These are phyloP conservation scores for Campylorhamphus procurvoides DNA, from an alignment of 2,113 vertebrate genomes.

Conservation along the genomic window DNA sequence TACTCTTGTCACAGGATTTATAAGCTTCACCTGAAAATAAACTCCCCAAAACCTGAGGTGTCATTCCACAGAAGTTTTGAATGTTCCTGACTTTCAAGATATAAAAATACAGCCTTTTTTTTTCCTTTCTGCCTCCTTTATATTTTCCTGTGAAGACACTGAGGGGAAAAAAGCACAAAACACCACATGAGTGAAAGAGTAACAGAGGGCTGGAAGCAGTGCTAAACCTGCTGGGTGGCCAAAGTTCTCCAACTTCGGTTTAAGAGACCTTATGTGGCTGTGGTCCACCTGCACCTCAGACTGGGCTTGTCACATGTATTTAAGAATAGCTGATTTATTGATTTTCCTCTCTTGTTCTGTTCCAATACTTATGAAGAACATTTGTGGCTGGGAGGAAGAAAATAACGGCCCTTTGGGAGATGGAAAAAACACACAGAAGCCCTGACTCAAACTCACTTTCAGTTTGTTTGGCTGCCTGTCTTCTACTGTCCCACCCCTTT, in stretches of 20 bases:
- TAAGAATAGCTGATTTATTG: conserved; percentile 47
- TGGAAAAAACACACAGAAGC: conserved; percentile 41
- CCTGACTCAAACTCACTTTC: conserved; percentile 35
- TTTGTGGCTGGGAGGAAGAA: conserved; percentile 10
- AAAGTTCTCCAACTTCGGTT: neutral
- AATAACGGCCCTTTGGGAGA: conserved; percentile 13
- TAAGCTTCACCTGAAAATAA: neutral
- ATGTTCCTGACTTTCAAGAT: neutral
- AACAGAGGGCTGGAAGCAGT: neutral
- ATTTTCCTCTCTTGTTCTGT: neutral
- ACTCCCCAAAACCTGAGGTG: neutral
- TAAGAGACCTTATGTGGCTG: neutral
- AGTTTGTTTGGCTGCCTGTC: neutral
- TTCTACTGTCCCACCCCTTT: neutral
- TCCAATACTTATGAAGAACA: conserved; percentile 16
- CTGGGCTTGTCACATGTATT: neutral
- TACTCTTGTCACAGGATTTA: neutral
- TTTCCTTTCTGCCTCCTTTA: neutral
- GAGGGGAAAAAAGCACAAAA: neutral
- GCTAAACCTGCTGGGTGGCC: neutral
- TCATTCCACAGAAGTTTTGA: neutral
- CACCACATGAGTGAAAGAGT: neutral
- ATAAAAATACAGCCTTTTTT: neutral
- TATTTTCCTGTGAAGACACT: neutral
- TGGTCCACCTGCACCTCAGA: conserved; percentile 10